A percentile compares a stretch with the other conserved stretches of the same genome.
Conservation (phyloP, 2,797 vertebrate genomes). For the Hemitrygon akajei region DNA sequence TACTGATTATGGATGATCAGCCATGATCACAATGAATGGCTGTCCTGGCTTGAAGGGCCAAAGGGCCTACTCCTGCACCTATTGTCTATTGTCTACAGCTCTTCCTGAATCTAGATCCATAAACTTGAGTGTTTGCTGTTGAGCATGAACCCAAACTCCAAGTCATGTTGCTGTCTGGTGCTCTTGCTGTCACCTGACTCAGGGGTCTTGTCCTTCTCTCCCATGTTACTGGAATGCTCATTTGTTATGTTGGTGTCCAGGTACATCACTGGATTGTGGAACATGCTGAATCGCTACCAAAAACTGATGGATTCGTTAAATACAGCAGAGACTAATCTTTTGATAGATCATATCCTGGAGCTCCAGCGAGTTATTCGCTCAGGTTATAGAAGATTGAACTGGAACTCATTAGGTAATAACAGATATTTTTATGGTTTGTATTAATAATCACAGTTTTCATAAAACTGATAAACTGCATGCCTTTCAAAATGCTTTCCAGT, state of each 20-base stretch:
- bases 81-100: no score
- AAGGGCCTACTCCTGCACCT: no score
- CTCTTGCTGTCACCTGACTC: not conserved
- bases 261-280: conserved; percentile 60
- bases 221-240: not conserved
- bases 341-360: conserved; percentile 61
- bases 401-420: conserved; percentile 76
- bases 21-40: no score
- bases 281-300: conserved; percentile 63
- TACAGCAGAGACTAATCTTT: conserved; percentile 63
- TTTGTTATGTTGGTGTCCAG: conserved; percentile 51
- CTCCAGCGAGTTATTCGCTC: conserved; percentile 59
- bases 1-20: no score
- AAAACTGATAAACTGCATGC: not conserved
- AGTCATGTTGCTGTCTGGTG: not conserved
- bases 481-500: not conserved
- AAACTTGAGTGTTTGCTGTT: not conserved
- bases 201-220: not conserved
- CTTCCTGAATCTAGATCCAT: not conserved
- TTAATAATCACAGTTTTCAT: not conserved
- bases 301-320: conserved; percentile 61
- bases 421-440: not conserved
- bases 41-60: no score
- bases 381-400: conserved; percentile 74
- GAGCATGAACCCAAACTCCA: not conserved